Percentiles rank a stretch among this genome's conserved stretches.
phyloP scores from a whole-genome alignment of 2,888 invertebrate genomes.

The Furcula furcula region DNA sequence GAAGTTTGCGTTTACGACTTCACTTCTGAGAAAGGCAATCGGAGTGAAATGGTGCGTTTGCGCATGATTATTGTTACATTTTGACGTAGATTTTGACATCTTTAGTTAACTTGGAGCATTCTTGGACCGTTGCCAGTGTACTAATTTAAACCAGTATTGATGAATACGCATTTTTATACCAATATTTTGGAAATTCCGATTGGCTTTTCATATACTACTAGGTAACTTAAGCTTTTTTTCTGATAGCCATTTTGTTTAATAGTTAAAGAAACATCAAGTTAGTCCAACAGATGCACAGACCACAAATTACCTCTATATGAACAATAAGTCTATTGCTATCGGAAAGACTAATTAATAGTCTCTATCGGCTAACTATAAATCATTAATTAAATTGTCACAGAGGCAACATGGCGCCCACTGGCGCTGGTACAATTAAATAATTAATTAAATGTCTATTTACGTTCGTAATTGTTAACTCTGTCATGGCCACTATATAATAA shows the following conservation, averaged over 20 bases:
- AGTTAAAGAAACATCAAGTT: no score
- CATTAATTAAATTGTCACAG: background rate
- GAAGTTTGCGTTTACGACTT: constrained; percentile 13
- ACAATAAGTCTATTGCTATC: background rate
- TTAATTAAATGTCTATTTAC: no score
- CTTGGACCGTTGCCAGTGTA: constrained; percentile 12
- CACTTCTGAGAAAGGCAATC: constrained; percentile 17
- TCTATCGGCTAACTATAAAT: background rate
- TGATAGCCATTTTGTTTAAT: no score
- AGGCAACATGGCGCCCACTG: background rate
- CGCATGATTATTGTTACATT: constrained; percentile 18
- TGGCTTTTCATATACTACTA: no score
- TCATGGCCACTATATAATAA: no score
- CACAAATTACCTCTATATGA: background rate
- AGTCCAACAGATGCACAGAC: background rate
- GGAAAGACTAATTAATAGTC: background rate
- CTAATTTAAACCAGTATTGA: constrained; percentile 1
- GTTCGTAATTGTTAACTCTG: no score
- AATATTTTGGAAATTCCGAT: no score
- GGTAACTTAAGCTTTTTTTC: no score
- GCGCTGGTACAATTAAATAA: background rate
- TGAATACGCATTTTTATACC: no score
- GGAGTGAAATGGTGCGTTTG: constrained; percentile 5
- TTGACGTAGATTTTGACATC: constrained; percentile 16
- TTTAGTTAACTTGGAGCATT: no score